A percentile compares a stretch with the other conserved stretches of the same genome.
These are phyloP conservation scores for Phortica variegata DNA, from an alignment of 1,140 invertebrate genomes.

Conservation along the genomic window DNA sequence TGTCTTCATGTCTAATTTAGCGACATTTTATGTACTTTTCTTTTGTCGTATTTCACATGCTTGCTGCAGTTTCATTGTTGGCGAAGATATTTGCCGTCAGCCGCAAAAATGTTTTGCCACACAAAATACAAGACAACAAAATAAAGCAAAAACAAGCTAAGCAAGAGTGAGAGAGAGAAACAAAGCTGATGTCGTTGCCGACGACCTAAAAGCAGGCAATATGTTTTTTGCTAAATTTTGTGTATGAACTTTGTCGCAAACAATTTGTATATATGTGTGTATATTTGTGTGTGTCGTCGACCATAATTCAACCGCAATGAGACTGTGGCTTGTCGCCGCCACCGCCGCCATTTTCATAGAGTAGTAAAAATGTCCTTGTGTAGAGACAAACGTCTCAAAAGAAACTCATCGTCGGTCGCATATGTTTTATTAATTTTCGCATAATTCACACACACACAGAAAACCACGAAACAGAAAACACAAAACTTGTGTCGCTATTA, in stretches of 20 bases:
- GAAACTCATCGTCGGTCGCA: conserved; percentile 34
- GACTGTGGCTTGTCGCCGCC: conserved; percentile 43
- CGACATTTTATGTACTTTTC: conserved; percentile 54
- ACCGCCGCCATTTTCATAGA: conserved; percentile 13
- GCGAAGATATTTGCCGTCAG: conserved; percentile 7
- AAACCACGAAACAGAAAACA: too few relatives aligned
- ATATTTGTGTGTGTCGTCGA: conserved; percentile 20
- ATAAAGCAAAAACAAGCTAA: too few relatives aligned
- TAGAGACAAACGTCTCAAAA: too few relatives aligned
- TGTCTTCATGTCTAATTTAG: conserved; percentile 52
- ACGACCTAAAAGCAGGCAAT: conserved; percentile 39
- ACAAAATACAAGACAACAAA: too few relatives aligned
- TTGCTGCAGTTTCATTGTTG: background rate
- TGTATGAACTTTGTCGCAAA: conserved; percentile 25
- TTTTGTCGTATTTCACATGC: conserved; percentile 14
- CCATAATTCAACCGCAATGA: conserved; percentile 35
- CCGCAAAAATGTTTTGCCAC: conserved; percentile 41
- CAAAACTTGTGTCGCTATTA: too few relatives aligned
- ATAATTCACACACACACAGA: too few relatives aligned
- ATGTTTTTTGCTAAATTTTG: conserved; percentile 35
- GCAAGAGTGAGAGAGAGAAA: too few relatives aligned
- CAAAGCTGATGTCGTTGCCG: too few relatives aligned
- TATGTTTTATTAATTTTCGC: conserved; percentile 55
- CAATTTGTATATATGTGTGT: background rate
- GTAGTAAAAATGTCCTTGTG: conserved; percentile 5